Percentiles rank a stretch among this genome's conserved stretches.
Evolutionary conservation across 2,888 invertebrate species (phyloP).

Genomic region (Diadromus collaris): DNA sequence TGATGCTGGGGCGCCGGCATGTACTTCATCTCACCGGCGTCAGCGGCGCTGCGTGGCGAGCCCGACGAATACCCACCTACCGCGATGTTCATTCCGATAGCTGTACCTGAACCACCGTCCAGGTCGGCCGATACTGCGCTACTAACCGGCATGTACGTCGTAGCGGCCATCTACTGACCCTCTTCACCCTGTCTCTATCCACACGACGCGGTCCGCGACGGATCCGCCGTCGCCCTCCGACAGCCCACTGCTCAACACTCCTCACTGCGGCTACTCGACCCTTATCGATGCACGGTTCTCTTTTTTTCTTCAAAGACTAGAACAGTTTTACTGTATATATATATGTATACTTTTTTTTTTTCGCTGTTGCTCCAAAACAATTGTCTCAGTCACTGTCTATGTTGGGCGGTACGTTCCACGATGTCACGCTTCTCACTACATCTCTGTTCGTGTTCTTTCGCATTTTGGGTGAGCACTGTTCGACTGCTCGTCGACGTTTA

Average conservation of each 20-base stretch:
- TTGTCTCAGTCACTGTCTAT: constrained; percentile 59
- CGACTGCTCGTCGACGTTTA: constrained; percentile 33
- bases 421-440: constrained; percentile 62
- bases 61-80: constrained; percentile 89
- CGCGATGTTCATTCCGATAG: constrained; percentile 87
- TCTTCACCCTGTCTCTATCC: constrained; percentile 79
- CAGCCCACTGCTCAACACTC: constrained; percentile 45
- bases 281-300: neutral
- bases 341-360: neutral
- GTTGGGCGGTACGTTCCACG: constrained; percentile 64
- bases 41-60: constrained; percentile 92
- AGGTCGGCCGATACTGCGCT: constrained; percentile 89
- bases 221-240: constrained; percentile 67
- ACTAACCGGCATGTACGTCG: constrained; percentile 94
- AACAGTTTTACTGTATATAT: neutral
- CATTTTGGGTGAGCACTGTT: constrained; percentile 55
- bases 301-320: neutral
- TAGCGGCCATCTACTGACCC: constrained; percentile 93
- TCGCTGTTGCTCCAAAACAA: neutral
- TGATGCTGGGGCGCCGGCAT: constrained; percentile 92
- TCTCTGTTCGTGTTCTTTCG: constrained; percentile 61
- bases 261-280: neutral
- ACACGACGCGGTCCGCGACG: constrained; percentile 54
- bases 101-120: constrained; percentile 84
- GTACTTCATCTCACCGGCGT: constrained; percentile 97